phyloP scores from a whole-genome alignment of 2,113 vertebrate species.

The Oncorhynchus nerka region DNA sequence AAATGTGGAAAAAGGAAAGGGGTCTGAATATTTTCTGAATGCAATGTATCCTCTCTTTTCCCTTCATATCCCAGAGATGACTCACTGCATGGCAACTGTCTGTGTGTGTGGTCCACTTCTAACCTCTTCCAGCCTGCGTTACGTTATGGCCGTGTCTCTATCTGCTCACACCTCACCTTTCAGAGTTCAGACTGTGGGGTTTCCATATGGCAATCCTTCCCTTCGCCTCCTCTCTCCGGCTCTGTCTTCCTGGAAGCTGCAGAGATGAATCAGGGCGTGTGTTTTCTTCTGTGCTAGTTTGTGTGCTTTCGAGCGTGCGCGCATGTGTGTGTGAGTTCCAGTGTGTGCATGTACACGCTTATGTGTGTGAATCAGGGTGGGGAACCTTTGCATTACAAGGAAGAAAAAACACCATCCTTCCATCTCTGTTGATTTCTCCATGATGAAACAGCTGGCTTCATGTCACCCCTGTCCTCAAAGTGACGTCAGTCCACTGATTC shows the following conservation, averaged over 20 bases:
- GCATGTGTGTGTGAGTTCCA: not conserved
- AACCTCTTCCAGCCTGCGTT: constrained; percentile 12
- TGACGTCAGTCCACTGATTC: not conserved
- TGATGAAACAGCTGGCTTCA: not conserved
- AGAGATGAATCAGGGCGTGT: too few relatives aligned
- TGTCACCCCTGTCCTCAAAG: not conserved
- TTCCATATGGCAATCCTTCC: constrained; percentile 1
- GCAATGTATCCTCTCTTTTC: constrained; percentile 26
- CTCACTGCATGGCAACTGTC: constrained; percentile 34
- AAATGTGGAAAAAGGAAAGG: too few relatives aligned
- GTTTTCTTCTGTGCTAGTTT: constrained; percentile 34
- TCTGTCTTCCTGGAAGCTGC: too few relatives aligned
- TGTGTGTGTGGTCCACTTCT: constrained; percentile 35
- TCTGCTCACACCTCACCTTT: too few relatives aligned
- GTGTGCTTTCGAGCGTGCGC: too few relatives aligned
- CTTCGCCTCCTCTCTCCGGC: too few relatives aligned
- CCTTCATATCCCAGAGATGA: constrained; percentile 36
- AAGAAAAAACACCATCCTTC: not conserved
- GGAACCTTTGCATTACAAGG: not conserved
- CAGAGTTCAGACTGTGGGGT: constrained; percentile 9
- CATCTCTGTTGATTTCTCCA: constrained; percentile 38
- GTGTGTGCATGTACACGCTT: not conserved
- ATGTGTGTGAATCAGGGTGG: not conserved
- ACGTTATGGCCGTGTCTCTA: too few relatives aligned
- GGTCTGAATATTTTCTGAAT: too few relatives aligned